These are phyloP conservation scores for Lerista edwardsae DNA, from an alignment of 2,797 vertebrate species.

Conservation along the genomic window DNA sequence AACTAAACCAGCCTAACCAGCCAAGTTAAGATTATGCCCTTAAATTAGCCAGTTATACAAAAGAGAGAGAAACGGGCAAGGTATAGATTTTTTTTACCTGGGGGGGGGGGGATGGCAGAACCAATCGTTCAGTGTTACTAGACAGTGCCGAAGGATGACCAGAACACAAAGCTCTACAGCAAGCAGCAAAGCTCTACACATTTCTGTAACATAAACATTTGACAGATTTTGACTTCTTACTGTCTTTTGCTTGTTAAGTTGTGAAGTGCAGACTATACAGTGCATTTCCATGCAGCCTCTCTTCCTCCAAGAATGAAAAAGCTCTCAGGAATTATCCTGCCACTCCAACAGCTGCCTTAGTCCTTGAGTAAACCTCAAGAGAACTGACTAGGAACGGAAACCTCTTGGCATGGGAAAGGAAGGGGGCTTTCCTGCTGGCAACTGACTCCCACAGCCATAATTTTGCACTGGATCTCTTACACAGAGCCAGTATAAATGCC, in stretches of 20 bases:
- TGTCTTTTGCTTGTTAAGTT: not conserved
- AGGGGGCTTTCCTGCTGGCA: not conserved
- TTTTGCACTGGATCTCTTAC: constrained; percentile 26
- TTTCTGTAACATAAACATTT: not conserved
- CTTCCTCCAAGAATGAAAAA: not conserved
- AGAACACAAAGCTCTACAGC: not conserved
- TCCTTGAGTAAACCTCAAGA: not conserved
- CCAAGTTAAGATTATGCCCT: too few relatives aligned
- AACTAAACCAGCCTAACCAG: too few relatives aligned
- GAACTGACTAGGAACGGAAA: constrained; percentile 3
- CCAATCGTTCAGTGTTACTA: not conserved
- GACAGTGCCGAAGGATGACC: not conserved
- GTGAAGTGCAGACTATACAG: not conserved
- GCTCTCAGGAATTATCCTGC: not conserved
- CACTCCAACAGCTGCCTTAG: not conserved
- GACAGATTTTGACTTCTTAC: not conserved
- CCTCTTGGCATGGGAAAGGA: constrained; percentile 7
- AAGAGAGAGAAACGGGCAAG: not conserved
- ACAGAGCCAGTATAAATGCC: not conserved
- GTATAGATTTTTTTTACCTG: not conserved
- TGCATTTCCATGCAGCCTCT: not conserved
- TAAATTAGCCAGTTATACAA: not conserved
- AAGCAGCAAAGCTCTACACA: not conserved
- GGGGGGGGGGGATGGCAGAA: too few relatives aligned
- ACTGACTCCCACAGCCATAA: not conserved